A percentile compares a stretch with the other conserved stretches of the same genome.
Conservation (phyloP, 2,113 vertebrate species). For the Vimba vimba region DNA sequence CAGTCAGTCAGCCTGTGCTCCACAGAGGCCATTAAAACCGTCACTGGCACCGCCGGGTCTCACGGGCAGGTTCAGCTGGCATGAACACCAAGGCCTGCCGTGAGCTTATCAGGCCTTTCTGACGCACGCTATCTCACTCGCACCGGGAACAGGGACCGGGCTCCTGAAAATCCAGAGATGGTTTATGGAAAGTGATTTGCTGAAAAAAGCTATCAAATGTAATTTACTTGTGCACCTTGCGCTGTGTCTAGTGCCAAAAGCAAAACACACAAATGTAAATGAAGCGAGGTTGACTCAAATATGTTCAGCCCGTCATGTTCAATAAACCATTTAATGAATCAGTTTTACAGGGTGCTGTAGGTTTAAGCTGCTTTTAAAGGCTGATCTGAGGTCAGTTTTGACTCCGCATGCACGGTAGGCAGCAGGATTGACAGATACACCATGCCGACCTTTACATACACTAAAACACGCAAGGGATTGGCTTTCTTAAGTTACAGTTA, state of each 20-base stretch:
- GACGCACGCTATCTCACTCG: not conserved
- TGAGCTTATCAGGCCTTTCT: constrained; percentile 22
- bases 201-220: constrained; percentile 26
- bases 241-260: not conserved
- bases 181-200: constrained; percentile 37
- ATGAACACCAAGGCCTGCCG: constrained; percentile 17
- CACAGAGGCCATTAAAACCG: constrained; percentile 29
- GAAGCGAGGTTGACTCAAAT: constrained; percentile 20
- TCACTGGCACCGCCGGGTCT: not conserved
- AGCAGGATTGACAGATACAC: not conserved
- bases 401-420: not conserved
- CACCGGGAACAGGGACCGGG: not conserved
- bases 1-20: constrained; percentile 34
- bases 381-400: not conserved
- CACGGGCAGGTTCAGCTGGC: not conserved
- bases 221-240: constrained; percentile 28
- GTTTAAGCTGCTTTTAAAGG: not conserved
- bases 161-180: constrained; percentile 10
- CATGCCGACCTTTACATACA: not conserved
- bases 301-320: constrained; percentile 6
- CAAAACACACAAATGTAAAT: constrained; percentile 35
- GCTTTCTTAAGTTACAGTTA: not conserved
- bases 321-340: constrained; percentile 31
- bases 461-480: not conserved
- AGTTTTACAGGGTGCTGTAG: not conserved